A percentile compares a stretch with the other conserved stretches of the same genome.
phyloP scores from a whole-genome alignment of 2,797 vertebrate species.

The Lindbergichthys nudifrons region DNA sequence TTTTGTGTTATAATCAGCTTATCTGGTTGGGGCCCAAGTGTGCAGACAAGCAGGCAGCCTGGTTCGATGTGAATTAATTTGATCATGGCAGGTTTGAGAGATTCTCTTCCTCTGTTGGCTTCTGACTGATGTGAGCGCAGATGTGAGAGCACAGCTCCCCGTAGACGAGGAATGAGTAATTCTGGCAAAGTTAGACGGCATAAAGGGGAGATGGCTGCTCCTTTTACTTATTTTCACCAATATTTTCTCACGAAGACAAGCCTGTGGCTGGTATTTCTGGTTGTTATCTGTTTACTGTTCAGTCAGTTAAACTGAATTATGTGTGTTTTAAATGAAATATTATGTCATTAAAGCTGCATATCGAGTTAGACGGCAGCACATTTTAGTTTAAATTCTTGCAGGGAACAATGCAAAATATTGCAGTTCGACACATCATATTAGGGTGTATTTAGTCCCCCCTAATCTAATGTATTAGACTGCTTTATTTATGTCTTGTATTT shows the following conservation, averaged over 20 bases:
- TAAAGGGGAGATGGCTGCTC: slow-evolving; percentile 44
- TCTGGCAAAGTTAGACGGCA: slow-evolving; percentile 55
- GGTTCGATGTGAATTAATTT: slow-evolving; percentile 74
- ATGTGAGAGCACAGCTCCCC: slow-evolving; percentile 53
- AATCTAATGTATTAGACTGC: background rate
- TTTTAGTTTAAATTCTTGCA: background rate
- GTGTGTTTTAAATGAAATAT: background rate
- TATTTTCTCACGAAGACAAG: background rate
- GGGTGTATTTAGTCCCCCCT: background rate
- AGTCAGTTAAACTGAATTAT: background rate
- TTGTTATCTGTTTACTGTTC: background rate
- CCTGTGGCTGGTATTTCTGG: slow-evolving; percentile 7
- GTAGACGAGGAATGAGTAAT: slow-evolving; percentile 40
- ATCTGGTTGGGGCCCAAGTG: slow-evolving; percentile 74
- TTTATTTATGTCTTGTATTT: slow-evolving; percentile 7
- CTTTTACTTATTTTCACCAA: slow-evolving; percentile 13
- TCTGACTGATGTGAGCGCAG: slow-evolving; percentile 53
- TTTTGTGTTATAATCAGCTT: slow-evolving; percentile 82
- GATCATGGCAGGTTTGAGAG: slow-evolving; percentile 69
- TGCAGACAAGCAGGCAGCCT: slow-evolving; percentile 73
- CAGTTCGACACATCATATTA: background rate
- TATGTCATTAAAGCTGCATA: background rate
- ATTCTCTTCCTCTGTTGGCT: slow-evolving; percentile 52
- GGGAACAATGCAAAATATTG: background rate
- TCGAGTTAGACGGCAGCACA: background rate